These are phyloP conservation scores for Petromus typicus DNA, from an alignment of 2,113 vertebrate species.

Conservation along the genomic window DNA sequence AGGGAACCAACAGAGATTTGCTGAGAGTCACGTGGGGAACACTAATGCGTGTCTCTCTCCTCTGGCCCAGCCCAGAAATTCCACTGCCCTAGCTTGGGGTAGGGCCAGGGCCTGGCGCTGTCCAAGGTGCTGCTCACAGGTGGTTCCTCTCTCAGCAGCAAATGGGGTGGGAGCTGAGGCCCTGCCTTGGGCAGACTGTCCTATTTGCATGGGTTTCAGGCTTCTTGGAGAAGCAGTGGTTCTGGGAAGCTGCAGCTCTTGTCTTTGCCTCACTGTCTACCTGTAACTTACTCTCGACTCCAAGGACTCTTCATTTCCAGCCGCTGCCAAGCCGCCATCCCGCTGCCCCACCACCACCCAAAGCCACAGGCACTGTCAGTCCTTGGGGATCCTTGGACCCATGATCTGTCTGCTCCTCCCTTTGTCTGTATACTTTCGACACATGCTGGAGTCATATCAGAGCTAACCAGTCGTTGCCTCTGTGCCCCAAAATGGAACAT, in stretches of 20 bases:
- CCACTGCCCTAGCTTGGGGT: neutral
- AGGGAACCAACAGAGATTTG: neutral
- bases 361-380: accelerated
- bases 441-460: neutral
- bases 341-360: neutral
- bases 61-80: neutral
- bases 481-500: slow-evolving; percentile 57
- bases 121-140: neutral
- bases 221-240: neutral
- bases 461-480: slow-evolving; percentile 29
- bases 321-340: accelerated
- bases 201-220: no score
- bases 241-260: neutral
- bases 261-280: neutral
- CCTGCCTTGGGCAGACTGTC: neutral
- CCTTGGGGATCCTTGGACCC: neutral
- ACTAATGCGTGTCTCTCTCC: neutral
- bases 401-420: accelerated
- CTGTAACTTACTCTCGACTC: neutral
- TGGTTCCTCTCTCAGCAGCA: accelerated
- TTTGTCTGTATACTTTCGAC: neutral
- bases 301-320: neutral
- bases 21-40: neutral
- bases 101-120: neutral
- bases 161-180: no score